Conservation (phyloP, 2,113 vertebrate species). For the Gymnocephalus cernua region DNA sequence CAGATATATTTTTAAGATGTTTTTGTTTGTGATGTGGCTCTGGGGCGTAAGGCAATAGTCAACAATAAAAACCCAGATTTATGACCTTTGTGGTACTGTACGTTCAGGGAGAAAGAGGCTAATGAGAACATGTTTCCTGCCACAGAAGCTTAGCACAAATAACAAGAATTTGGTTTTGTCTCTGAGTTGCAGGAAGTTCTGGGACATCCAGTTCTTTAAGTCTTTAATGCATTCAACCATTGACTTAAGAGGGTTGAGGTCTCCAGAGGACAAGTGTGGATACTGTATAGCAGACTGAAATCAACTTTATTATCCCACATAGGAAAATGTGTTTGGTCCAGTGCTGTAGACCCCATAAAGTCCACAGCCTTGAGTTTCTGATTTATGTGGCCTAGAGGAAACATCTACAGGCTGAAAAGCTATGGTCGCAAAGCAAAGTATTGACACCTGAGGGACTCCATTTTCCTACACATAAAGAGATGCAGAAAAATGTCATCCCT, state of each 20-base stretch:
- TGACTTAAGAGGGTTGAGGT: slow-evolving; percentile 17
- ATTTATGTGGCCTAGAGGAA: not conserved
- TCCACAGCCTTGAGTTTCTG: not conserved
- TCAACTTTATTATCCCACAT: too few relatives aligned
- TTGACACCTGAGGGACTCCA: slow-evolving; percentile 27
- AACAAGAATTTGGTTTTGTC: not conserved
- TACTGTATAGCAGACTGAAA: not conserved
- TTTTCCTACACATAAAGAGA: slow-evolving; percentile 21
- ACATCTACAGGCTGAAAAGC: slow-evolving; percentile 2
- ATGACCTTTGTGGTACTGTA: slow-evolving; percentile 15
- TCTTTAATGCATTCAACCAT: slow-evolving; percentile 6
- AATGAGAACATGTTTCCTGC: slow-evolving; percentile 30
- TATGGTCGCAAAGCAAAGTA: slow-evolving; percentile 4
- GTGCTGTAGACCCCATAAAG: too few relatives aligned
- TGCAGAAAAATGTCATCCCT: slow-evolving; percentile 40
- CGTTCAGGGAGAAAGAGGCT: slow-evolving; percentile 3
- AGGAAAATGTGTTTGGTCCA: too few relatives aligned
- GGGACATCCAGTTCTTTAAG: not conserved
- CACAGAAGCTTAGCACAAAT: slow-evolving; percentile 1
- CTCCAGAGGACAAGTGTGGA: not conserved
- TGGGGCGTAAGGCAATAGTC: slow-evolving; percentile 8
- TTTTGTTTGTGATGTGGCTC: slow-evolving; percentile 2
- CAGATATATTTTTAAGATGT: not conserved
- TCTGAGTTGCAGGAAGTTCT: slow-evolving; percentile 21
- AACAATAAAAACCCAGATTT: slow-evolving; percentile 15